Base-by-base conservation (phyloP, 2,888 invertebrate genomes). In the Caenorhabditis sinica region DNA sequence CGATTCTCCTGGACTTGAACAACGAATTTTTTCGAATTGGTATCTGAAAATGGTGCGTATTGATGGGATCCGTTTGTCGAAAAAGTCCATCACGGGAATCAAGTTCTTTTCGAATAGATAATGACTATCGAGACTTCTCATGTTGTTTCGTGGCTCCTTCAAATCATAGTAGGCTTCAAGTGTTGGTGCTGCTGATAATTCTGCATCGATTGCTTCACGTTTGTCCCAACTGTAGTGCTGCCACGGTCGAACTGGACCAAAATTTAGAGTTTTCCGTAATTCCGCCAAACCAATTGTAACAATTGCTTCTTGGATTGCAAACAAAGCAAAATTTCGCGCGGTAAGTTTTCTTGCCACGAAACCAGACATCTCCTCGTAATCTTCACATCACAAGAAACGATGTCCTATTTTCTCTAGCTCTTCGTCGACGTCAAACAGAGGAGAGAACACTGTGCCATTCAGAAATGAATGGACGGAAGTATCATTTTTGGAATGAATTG, bases 51-150 rank as follows among this genome's bases (percentile, higher is more conserved):
- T 80, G 23, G 17, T 63, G 13, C 86, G 86, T 66, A 86, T 75
- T n/a, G 61, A 20, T 20, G 83, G 86, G 36, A 80, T 65, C 20
- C 86, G 80, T 73, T 68, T 76, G 75, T 86, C 86, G 63, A 86
- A 76, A 66, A 74, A 86, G 17, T 69, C 75, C 20, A 86, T 80
- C 28, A 20, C 86, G 20, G 80, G 23, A 80, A 25, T 17, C 8
- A 86, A 36, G 60, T 80, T 86, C 6, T 86, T 36, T 69, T 86
- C 86, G n/a, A 75, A 76, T 13, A 83, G 76, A 2, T 15, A 51
- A 2, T 20, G 9, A 73, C 83, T 86, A 63, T 86, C 69, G 0
- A 86, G 80, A 61, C 86, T 86, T 13, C 86, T 43, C 5, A 33
- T 40, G 11, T 80, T 23, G 17, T 23, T 65, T 40, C 36, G 20